phyloP scores from a whole-genome alignment of 1,140 invertebrate genomes.

The Akabosia matsudoensis region DNA sequence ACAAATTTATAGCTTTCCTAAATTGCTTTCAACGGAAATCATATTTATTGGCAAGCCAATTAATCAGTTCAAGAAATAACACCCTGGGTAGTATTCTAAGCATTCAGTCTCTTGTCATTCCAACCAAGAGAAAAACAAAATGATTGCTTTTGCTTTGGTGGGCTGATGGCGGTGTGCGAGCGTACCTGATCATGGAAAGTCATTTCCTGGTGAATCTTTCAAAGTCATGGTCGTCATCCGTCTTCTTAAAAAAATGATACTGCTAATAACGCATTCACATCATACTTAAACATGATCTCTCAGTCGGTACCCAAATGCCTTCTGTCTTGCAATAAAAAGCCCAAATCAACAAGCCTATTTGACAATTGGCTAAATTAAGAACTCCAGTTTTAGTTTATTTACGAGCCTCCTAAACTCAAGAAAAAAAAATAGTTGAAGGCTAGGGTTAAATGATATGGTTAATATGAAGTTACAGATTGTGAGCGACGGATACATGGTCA shows the following conservation, averaged over 20 bases:
- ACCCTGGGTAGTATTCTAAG: too few relatives aligned
- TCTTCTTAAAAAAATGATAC: neutral
- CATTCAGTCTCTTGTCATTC: too few relatives aligned
- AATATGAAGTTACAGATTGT: neutral
- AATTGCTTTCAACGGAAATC: too few relatives aligned
- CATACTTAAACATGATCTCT: neutral
- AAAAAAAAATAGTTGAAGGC: neutral
- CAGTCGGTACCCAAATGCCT: neutral
- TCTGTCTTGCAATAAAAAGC: neutral
- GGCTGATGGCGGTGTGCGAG: too few relatives aligned
- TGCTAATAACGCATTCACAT: too few relatives aligned
- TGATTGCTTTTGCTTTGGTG: too few relatives aligned
- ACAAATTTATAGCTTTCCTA: too few relatives aligned
- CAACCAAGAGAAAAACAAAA: too few relatives aligned
- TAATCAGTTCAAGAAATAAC: too few relatives aligned
- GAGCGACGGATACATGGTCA: constrained; percentile 8
- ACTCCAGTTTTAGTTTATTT: constrained; percentile 21
- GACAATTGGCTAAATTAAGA: constrained; percentile 21
- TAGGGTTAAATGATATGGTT: constrained; percentile 9
- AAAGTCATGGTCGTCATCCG: constrained; percentile 14
- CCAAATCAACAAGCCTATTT: neutral
- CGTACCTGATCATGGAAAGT: neutral
- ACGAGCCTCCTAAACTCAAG: neutral
- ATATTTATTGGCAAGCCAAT: too few relatives aligned
- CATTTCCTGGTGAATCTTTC: constrained; percentile 23